Base-by-base conservation (phyloP, 2,113 vertebrate species). In the Coreoperca whiteheadi region DNA sequence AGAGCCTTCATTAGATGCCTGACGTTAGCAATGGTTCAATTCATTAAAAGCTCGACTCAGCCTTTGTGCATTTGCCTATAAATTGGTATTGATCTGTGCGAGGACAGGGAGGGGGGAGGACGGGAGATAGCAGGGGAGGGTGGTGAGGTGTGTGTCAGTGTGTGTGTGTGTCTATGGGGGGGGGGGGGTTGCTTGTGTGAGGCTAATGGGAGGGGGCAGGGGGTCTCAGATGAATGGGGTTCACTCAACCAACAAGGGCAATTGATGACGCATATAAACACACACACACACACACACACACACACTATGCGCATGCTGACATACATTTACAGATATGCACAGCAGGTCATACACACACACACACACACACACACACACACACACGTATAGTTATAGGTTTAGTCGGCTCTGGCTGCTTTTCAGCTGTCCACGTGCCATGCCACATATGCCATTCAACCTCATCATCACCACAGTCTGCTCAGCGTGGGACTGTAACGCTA, bases 41-140 rank as follows among this genome's bases (percentile, higher is more conserved):
- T 97, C 95, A 96, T 97, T 96, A 95, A 90, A 90, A 88, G 91
- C 82, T 60, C 84, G 87, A 96, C 94, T 95, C 93, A 88, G 96
- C 94, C 95, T 89, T 95, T 94, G 91, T 75, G 91, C 93, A 82
- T 96, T 95, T 94, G 94, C 95, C 96, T 96, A 96, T 94, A 96
- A 96, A 97, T 96, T 92, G 95, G 94, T 93, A 97, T 96, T 95
- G 96, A 96, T 93, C 92, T 63, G 48, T n/a, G 48, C 16, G 81
- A 77, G 80, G 85, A 80, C 56, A 32, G 68, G 76, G 76, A 28
- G 74, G 80, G 51, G 28, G 71, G 63, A 4, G 74, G 46, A 6
- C 37, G 63, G 23, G 48, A 46, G 71, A 61, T 70, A 53, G 75
- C 32, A 18, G 76, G 65, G 53, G 59, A 14, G 34, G 46, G 9